Conservation (phyloP, 1,140 invertebrate genomes). For the Tenebrio molitor region DNA sequence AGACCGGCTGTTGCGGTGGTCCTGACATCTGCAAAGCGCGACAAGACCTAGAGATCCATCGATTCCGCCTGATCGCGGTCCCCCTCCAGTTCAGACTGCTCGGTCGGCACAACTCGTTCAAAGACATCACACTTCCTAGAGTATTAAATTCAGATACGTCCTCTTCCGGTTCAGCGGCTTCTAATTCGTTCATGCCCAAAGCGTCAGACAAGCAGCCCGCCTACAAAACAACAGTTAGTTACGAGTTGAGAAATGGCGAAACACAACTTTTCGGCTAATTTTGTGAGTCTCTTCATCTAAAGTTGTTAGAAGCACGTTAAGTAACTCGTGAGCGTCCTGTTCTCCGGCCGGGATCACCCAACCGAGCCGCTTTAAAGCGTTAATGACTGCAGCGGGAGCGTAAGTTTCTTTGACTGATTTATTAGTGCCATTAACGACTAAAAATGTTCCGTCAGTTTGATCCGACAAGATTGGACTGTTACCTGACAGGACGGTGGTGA, state of each 20-base stretch:
- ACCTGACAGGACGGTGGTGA: constrained; percentile 64
- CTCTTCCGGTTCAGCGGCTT: constrained; percentile 49
- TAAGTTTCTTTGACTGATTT: constrained; percentile 71
- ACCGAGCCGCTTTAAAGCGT: constrained; percentile 78
- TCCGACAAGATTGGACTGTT: background rate
- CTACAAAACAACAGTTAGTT: constrained; percentile 60
- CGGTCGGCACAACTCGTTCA: constrained; percentile 64
- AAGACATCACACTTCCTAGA: constrained; percentile 64
- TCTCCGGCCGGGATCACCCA: constrained; percentile 92
- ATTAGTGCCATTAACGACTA: constrained; percentile 83
- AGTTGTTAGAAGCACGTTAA: constrained; percentile 88
- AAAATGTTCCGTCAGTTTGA: constrained; percentile 37
- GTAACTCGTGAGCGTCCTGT: constrained; percentile 93
- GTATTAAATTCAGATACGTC: constrained; percentile 56
- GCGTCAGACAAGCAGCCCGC: constrained; percentile 81
- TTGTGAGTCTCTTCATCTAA: constrained; percentile 85
- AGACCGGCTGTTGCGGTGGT: constrained; percentile 67
- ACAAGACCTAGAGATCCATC: constrained; percentile 66
- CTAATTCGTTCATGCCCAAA: constrained; percentile 67
- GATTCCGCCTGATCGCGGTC: constrained; percentile 60
- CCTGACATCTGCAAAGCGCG: constrained; percentile 67
- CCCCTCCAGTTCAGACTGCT: constrained; percentile 61
- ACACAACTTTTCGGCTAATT: constrained; percentile 70
- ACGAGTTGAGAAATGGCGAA: background rate
- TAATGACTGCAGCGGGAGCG: constrained; percentile 82